Evolutionary conservation across 2,888 invertebrate genomes (phyloP).

Genomic region (Acrobasis consociella): DNA sequence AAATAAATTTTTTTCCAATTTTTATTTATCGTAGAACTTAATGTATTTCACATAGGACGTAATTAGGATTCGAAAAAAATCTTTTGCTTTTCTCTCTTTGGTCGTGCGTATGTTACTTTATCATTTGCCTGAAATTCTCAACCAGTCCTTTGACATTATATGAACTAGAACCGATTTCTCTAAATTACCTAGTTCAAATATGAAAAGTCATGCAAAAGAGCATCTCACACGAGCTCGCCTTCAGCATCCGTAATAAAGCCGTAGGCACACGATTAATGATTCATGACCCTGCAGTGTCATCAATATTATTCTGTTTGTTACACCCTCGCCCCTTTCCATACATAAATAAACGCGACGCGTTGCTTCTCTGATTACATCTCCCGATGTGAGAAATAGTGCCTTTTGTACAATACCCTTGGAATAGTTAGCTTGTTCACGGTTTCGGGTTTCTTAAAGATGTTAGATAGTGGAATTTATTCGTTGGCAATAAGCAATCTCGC

Average conservation of each 20-base stretch:
- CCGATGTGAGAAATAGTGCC: constrained; percentile 83
- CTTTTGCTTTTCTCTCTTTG: too few species aligned
- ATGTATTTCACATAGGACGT: too few species aligned
- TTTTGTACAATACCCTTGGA: constrained; percentile 79
- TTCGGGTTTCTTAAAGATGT: constrained; percentile 80
- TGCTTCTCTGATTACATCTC: constrained; percentile 83
- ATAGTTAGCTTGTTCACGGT: constrained; percentile 81
- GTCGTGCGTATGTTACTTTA: too few species aligned
- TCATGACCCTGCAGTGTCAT: constrained; percentile 83
- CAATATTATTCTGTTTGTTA: constrained; percentile 84
- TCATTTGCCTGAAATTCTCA: too few species aligned
- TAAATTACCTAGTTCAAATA: neutral
- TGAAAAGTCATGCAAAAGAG: constrained; percentile 39
- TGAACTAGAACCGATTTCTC: too few species aligned
- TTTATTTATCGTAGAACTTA: too few species aligned
- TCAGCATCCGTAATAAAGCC: constrained; percentile 81
- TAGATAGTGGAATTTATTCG: constrained; percentile 79
- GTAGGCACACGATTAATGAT: constrained; percentile 82
- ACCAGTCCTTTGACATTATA: too few species aligned
- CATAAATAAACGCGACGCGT: constrained; percentile 83
- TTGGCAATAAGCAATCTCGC: constrained; percentile 76
- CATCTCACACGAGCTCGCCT: constrained; percentile 36
- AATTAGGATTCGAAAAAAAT: too few species aligned
- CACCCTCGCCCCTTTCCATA: constrained; percentile 81
- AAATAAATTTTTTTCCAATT: too few species aligned